phyloP scores from a whole-genome alignment of 2,797 vertebrate species.

The Pitangus sulphuratus region DNA sequence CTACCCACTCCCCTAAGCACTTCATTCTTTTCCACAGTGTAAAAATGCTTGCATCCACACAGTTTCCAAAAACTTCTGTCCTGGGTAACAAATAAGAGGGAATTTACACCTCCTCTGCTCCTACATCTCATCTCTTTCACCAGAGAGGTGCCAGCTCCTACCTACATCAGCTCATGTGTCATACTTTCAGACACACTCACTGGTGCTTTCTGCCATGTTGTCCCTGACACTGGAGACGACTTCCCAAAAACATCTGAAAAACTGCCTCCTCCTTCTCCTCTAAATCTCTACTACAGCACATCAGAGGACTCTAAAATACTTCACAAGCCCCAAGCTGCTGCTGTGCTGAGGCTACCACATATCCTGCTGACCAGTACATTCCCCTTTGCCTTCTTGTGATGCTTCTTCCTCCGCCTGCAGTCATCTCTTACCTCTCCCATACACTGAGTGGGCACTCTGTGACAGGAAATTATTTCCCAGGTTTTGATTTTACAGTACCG shows the following conservation, averaged over 20 bases:
- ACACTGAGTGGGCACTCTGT: fast-evolving
- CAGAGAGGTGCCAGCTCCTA: background rate
- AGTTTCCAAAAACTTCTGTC: background rate
- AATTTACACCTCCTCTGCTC: background rate
- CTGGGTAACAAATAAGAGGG: background rate
- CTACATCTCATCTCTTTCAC: background rate
- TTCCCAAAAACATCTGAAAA: conserved; percentile 3
- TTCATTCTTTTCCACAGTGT: background rate
- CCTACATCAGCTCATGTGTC: background rate
- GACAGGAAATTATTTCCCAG: background rate
- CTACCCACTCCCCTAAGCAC: background rate
- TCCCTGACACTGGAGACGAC: background rate
- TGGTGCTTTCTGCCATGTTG: background rate
- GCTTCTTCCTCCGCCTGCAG: background rate
- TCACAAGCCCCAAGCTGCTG: background rate
- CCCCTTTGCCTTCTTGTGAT: background rate
- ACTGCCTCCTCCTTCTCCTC: background rate
- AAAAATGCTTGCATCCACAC: background rate
- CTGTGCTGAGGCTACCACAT: fast-evolving
- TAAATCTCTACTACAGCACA: background rate
- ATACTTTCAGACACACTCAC: background rate
- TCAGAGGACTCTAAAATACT: background rate
- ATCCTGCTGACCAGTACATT: background rate
- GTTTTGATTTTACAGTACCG: background rate
- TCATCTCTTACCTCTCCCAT: background rate